phyloP scores from a whole-genome alignment of 2,113 vertebrate genomes.

The Loxodonta africana region DNA sequence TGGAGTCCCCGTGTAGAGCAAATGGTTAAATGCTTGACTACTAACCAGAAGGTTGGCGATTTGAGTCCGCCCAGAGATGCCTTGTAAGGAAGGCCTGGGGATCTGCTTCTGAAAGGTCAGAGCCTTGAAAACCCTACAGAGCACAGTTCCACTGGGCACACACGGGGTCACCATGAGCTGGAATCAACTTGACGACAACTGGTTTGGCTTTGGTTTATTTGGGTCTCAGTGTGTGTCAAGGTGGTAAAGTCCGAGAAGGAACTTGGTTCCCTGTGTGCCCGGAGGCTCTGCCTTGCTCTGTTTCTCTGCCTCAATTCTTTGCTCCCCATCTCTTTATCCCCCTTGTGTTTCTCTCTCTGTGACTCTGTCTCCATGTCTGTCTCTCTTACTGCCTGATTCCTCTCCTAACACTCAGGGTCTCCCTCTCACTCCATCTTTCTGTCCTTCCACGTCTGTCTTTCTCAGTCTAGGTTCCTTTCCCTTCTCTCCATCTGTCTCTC shows the following conservation, averaged over 20 bases:
- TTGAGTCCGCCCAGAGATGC: background rate
- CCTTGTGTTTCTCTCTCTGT: background rate
- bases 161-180: background rate
- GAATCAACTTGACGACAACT: background rate
- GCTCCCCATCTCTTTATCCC: background rate
- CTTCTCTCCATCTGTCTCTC: background rate
- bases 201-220: background rate
- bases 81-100: background rate
- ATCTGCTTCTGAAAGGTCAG: background rate
- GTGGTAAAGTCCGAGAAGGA: background rate
- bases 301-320: no score
- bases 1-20: background rate
- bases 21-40: background rate
- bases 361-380: background rate
- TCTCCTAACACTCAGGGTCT: background rate
- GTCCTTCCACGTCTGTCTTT: fast-evolving
- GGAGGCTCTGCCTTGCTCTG: background rate
- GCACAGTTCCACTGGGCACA: background rate
- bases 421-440: fast-evolving
- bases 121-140: background rate
- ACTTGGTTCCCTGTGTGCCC: fast-evolving
- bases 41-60: background rate
- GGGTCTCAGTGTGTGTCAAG: background rate
- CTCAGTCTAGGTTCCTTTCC: background rate
- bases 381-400: background rate